Evolutionary conservation across 1,140 invertebrate genomes (phyloP), one percentile per base, ranked within the genome.

Genomic region (Euglossa dilemma): DNA sequence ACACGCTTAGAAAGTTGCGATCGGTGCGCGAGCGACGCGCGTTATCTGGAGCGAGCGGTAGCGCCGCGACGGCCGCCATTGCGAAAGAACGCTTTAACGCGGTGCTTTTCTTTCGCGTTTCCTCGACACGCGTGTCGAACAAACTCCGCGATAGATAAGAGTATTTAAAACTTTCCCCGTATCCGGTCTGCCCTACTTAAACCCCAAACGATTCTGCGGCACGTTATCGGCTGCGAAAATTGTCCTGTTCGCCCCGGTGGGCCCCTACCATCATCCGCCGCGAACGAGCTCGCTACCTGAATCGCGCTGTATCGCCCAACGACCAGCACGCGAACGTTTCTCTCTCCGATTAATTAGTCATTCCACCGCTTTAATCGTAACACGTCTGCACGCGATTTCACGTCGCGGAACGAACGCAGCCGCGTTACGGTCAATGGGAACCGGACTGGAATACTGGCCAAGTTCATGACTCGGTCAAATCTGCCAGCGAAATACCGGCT

Each of bases 1-100:
- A 57, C 63, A 23, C 84, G 59, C 86, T 84, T 87, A 87, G 86
- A 87, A 87, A 87, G 86, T 87, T 77, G 70, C 63, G 45, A 52
- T 64, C 61, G 75, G 1, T 36, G 36, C 25, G 43, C 63, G 56
- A 52, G 64, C 75, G 64, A 79, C 80, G 66, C 80, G 66, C 79
- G 61, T 87, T 83, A 87, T 87, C 85, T 87, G 85, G 86, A 84
- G 67, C 86, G 67, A 67, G 52, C 75, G 73, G 52, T 81, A 50
- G 70, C 50, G n/a, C n/a, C n/a, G n/a, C n/a, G n/a, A n/a, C n/a
- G 6, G 12, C 36, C 0, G 12, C 64, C 63, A 23, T 80, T 74
- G 82, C 70, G 54, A 63, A 67, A 76, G n/a, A 47, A 74, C 71
- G 25, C 18, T 71, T 72, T n/a, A n/a, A 57, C 50, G n/a, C 36